These are phyloP conservation scores for Eospalax fontanierii DNA, from an alignment of 2,797 vertebrate species.

Conservation along the genomic window DNA sequence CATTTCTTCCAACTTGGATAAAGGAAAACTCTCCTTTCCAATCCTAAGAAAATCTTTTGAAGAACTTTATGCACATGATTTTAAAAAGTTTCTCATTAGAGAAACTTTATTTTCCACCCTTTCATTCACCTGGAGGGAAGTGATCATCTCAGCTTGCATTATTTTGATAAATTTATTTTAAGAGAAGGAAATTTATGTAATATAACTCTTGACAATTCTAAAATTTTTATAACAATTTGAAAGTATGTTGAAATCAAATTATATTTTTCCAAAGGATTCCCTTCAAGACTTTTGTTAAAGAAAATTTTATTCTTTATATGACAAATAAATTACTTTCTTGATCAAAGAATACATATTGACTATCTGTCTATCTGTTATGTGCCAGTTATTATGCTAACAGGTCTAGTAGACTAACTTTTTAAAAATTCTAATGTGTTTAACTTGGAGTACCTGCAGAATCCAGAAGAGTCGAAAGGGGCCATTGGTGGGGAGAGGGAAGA, in stretches of 20 bases:
- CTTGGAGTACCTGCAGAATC: no score
- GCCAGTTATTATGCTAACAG: background rate
- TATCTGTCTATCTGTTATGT: background rate
- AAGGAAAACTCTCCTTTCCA: background rate
- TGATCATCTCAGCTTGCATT: slow-evolving; percentile 11
- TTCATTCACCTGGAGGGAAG: slow-evolving; percentile 45
- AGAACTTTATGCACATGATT: background rate
- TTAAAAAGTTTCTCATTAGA: background rate
- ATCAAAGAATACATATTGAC: no score
- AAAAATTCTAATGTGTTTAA: background rate
- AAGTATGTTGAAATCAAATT: slow-evolving; percentile 48
- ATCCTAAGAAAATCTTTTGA: slow-evolving; percentile 10
- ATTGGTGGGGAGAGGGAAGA: no score
- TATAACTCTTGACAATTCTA: slow-evolving; percentile 13
- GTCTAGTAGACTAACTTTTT: background rate
- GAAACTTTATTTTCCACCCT: background rate
- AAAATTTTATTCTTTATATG: background rate
- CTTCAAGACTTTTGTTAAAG: slow-evolving; percentile 30
- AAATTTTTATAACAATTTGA: slow-evolving; percentile 49
- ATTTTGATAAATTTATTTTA: slow-evolving; percentile 47
- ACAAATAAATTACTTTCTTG: background rate
- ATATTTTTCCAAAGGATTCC: background rate
- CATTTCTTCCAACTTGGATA: background rate
- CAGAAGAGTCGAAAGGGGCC: no score
- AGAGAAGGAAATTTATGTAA: background rate